Conservation (phyloP, 2,797 vertebrate species). For the Sitta carolinensis region DNA sequence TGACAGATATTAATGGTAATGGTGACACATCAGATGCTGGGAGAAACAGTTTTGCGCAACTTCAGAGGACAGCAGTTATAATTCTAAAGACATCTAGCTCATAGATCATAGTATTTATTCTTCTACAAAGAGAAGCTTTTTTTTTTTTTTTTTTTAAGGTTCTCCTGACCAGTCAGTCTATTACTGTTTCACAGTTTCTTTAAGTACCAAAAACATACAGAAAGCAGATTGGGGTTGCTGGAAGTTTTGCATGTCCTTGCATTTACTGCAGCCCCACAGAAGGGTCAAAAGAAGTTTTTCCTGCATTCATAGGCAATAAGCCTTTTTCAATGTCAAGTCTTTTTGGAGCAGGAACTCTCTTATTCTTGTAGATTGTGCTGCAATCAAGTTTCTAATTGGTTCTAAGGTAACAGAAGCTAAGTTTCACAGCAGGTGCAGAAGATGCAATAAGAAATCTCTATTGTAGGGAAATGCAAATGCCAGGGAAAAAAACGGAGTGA, state of each 20-base stretch:
- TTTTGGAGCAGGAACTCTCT: not conserved
- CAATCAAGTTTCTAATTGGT: not conserved
- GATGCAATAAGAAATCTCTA: not conserved
- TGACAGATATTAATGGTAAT: not conserved
- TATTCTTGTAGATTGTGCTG: not conserved
- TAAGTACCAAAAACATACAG: not conserved
- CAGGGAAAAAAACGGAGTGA: not conserved
- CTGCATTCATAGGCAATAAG: not conserved
- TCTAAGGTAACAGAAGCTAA: not conserved
- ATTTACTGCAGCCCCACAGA: not conserved
- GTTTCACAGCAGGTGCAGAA: not conserved
- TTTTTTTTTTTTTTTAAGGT: not conserved
- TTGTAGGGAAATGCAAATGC: constrained; percentile 13
- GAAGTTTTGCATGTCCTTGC: not conserved
- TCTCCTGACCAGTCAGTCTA: not conserved
- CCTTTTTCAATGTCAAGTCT: not conserved
- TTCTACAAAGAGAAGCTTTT: not conserved
- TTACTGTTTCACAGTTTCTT: not conserved
- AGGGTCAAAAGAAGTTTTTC: not conserved
- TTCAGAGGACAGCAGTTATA: not conserved
- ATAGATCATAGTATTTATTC: not conserved
- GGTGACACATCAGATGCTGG: not conserved
- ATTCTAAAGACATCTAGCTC: not conserved
- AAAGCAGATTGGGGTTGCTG: not conserved
- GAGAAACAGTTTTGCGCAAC: not conserved